A percentile compares a stretch with the other conserved stretches of the same genome.
Evolutionary conservation across 2,888 invertebrate genomes (phyloP).

Genomic region (Hymenopus coronatus): DNA sequence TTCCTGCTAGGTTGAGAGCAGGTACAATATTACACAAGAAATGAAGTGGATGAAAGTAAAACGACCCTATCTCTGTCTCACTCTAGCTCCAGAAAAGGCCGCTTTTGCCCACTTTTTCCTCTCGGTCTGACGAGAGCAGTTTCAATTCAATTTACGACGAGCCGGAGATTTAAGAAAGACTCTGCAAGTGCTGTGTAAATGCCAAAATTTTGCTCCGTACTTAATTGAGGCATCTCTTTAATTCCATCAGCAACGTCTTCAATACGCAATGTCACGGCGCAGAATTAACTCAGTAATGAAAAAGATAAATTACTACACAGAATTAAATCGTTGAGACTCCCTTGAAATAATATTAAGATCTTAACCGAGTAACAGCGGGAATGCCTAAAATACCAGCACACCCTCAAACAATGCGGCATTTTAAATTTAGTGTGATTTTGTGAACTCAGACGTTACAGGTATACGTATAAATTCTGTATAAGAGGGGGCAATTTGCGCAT

Average conservation of each 20-base stretch:
- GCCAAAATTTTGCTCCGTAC: not conserved
- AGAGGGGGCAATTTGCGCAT: no score
- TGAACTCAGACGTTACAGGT: no score
- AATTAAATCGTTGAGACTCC: not conserved
- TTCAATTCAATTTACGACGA: not conserved
- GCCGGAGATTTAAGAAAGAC: not conserved
- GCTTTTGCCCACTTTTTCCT: not conserved
- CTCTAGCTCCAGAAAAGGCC: not conserved
- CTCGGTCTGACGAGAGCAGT: not conserved
- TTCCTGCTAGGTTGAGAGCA: no score
- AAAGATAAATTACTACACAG: not conserved
- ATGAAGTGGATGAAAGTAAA: no score
- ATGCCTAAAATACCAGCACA: no score
- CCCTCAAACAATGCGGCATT: no score
- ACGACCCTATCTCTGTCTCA: no score
- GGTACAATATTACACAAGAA: no score
- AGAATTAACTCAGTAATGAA: not conserved
- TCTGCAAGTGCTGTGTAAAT: not conserved
- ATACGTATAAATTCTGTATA: no score
- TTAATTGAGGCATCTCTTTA: not conserved
- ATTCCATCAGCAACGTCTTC: not conserved
- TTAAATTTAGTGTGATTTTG: no score
- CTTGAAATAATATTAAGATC: no score
- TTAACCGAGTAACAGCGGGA: no score
- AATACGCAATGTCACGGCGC: not conserved